Conservation (phyloP, 2,113 vertebrate genomes). For the Oxyruncus cristatus region DNA sequence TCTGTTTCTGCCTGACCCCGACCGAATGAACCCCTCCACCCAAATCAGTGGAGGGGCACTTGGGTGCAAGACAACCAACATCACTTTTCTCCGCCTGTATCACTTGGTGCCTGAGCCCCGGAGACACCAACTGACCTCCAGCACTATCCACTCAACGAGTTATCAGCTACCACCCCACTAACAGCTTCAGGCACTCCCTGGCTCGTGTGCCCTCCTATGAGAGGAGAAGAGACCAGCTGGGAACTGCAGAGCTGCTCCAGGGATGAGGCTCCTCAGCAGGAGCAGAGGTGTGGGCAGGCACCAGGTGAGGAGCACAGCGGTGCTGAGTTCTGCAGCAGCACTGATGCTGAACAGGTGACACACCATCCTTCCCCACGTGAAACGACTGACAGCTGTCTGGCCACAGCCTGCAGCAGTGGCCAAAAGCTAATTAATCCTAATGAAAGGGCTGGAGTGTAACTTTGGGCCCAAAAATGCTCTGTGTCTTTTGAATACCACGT, state of each 20-base stretch:
- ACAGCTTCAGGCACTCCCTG: not conserved
- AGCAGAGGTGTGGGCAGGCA: not conserved
- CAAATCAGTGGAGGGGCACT: fast-evolving
- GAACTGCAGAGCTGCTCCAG: not conserved
- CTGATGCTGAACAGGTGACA: not conserved
- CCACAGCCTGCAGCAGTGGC: not conserved
- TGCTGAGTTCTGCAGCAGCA: not conserved
- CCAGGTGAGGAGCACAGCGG: not conserved
- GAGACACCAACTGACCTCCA: not conserved
- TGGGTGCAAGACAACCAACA: not conserved
- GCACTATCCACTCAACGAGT: not conserved
- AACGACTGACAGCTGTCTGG: not conserved
- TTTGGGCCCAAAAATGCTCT: not conserved
- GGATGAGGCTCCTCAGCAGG: not conserved
- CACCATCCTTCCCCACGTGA: fast-evolving
- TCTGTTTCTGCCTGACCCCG: not conserved
- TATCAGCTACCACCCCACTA: fast-evolving
- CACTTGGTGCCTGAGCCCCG: not conserved
- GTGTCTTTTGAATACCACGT: fast-evolving
- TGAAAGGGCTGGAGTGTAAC: not conserved
- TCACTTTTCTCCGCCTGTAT: not conserved
- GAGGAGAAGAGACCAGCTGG: not conserved
- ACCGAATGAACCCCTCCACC: fast-evolving
- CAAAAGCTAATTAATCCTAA: not conserved
- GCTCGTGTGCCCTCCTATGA: fast-evolving